Conservation (phyloP, 2,797 vertebrate genomes). For the Arctocebus calabarensis region DNA sequence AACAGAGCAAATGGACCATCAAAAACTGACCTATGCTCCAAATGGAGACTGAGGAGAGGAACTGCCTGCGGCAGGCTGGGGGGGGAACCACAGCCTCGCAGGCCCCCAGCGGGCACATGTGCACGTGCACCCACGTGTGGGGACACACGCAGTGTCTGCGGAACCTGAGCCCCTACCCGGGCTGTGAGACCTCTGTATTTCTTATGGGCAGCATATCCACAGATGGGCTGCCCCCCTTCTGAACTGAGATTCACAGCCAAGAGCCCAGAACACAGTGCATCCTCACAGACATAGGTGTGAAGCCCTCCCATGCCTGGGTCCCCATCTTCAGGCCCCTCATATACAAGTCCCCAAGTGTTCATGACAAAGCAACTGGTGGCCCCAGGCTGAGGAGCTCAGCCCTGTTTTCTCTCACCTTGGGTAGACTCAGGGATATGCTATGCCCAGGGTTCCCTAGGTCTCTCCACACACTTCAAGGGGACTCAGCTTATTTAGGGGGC, state of each 20-base stretch:
- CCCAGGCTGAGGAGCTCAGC: neutral
- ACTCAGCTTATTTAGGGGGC: too few relatives aligned
- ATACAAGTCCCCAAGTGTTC: neutral
- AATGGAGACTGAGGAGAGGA: conserved; percentile 87
- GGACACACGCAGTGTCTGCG: neutral
- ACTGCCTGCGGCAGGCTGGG: conserved; percentile 87
- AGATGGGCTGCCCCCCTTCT: conserved; percentile 2
- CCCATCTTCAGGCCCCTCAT: neutral
- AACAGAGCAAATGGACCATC: conserved; percentile 96
- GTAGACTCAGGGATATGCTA: neutral
- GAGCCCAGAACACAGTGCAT: neutral
- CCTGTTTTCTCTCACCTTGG: neutral
- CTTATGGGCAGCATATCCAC: conserved; percentile 71
- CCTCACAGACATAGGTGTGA: neutral
- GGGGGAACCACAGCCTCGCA: conserved; percentile 87
- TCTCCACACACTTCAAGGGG: neutral
- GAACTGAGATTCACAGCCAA: neutral
- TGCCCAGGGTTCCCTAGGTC: neutral
- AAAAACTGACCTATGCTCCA: conserved; percentile 90
- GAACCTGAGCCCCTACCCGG: too few relatives aligned
- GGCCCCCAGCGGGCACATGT: neutral
- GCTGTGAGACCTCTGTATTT: conserved; percentile 54
- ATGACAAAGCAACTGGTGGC: neutral
- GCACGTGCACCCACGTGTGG: neutral
- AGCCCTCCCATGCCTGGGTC: neutral